phyloP scores from a whole-genome alignment of 1,140 invertebrate genomes.

The Pararge aegeria region DNA sequence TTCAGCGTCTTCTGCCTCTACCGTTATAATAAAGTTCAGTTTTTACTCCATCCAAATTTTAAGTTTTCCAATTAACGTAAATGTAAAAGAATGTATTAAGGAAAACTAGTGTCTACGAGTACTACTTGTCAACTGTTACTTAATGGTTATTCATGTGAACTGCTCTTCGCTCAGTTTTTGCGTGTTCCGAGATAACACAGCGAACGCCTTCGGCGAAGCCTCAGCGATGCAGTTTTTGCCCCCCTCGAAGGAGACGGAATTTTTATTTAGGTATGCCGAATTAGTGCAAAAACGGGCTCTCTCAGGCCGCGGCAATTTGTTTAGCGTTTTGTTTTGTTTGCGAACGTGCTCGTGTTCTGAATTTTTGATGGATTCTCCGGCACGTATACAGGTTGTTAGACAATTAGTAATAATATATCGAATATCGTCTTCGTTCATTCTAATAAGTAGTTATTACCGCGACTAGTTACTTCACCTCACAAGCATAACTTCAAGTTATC shows the following conservation, averaged over 20 bases:
- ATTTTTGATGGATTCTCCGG: constrained; percentile 48
- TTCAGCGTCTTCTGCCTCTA: too few relatives aligned
- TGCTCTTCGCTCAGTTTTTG: constrained; percentile 31
- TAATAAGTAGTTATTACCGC: too few relatives aligned
- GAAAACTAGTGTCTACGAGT: not conserved
- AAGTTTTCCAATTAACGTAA: not conserved
- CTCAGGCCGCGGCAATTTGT: constrained; percentile 70
- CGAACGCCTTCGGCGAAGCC: constrained; percentile 54
- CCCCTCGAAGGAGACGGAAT: constrained; percentile 65
- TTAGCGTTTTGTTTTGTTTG: constrained; percentile 74
- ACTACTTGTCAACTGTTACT: not conserved
- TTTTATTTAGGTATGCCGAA: constrained; percentile 79
- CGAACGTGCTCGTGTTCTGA: constrained; percentile 42
- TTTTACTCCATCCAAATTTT: too few relatives aligned
- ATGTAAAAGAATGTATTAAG: not conserved
- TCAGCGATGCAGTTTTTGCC: constrained; percentile 53
- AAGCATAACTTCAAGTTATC: too few relatives aligned
- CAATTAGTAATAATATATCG: too few relatives aligned
- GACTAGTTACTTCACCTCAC: too few relatives aligned
- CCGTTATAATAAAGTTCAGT: too few relatives aligned
- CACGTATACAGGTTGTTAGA: constrained; percentile 46
- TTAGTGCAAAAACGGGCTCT: constrained; percentile 74
- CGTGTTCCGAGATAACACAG: constrained; percentile 44
- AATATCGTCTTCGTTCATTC: too few relatives aligned
- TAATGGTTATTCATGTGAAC: constrained; percentile 3